Evolutionary conservation across 2,888 invertebrate species (phyloP).

Genomic region (Xestia sexstrigata): DNA sequence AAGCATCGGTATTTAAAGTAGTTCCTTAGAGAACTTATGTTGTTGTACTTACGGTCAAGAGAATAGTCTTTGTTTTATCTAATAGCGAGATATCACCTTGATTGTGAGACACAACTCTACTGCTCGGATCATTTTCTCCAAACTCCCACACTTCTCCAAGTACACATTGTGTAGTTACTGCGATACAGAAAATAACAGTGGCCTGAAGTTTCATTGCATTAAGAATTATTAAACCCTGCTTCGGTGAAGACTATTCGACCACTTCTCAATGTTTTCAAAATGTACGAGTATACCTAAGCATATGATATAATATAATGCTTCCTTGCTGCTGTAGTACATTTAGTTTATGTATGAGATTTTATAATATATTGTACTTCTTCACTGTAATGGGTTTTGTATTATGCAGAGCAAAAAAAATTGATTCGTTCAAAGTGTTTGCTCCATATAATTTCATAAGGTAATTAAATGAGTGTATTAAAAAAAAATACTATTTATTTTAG

Average conservation of each 20-base stretch:
- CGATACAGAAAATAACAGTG: constrained; percentile 21
- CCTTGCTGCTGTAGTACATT: background rate
- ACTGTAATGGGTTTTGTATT: background rate
- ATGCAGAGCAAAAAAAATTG: constrained; percentile 27
- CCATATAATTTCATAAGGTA: constrained; percentile 22
- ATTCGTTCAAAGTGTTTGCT: constrained; percentile 43
- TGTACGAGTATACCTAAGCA: background rate
- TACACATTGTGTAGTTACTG: constrained; percentile 6
- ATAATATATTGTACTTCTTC: background rate
- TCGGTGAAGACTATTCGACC: background rate
- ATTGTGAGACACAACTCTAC: constrained; percentile 22
- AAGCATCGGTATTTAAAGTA: background rate
- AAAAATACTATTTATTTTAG: background rate
- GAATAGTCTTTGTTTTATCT: constrained; percentile 38
- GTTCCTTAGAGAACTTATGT: background rate
- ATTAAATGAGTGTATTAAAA: background rate
- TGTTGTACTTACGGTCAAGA: constrained; percentile 43
- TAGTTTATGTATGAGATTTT: background rate
- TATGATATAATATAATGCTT: background rate
- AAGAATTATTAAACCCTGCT: background rate
- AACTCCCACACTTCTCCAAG: constrained; percentile 48
- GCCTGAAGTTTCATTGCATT: constrained; percentile 28
- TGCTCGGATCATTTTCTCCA: constrained; percentile 26
- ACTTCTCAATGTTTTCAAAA: background rate
- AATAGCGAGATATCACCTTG: constrained; percentile 43